Percentiles rank a stretch among this genome's conserved stretches.
Conservation (phyloP, 2,888 invertebrate species). For the Drosophila falleni region DNA sequence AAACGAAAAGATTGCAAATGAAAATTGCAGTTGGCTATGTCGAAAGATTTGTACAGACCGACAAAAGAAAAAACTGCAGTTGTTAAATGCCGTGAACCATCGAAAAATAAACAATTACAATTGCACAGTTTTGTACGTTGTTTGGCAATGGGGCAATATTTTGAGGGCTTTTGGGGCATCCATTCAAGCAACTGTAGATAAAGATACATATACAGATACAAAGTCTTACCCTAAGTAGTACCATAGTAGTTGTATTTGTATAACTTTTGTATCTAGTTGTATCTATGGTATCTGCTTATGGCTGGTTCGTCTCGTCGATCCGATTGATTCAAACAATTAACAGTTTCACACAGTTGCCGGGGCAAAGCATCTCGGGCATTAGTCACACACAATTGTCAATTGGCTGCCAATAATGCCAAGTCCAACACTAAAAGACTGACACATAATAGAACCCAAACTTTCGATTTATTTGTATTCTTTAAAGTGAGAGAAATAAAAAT, state of each 20-base stretch:
- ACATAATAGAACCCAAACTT: slow-evolving; percentile 30
- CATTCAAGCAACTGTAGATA: slow-evolving; percentile 5
- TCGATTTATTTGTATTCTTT: slow-evolving; percentile 42
- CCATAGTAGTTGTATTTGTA: slow-evolving; percentile 8
- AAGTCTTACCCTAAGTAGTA: not conserved
- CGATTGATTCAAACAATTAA: slow-evolving; percentile 67
- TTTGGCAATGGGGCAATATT: slow-evolving; percentile 35
- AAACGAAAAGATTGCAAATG: slow-evolving; percentile 38
- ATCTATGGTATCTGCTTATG: slow-evolving; percentile 16
- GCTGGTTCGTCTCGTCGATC: slow-evolving; percentile 3
- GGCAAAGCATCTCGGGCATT: slow-evolving; percentile 42
- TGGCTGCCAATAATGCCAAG: slow-evolving; percentile 45
- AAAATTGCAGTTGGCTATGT: slow-evolving; percentile 41
- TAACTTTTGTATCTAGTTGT: not conserved
- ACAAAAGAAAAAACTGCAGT: slow-evolving; percentile 44
- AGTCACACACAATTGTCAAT: slow-evolving; percentile 67
- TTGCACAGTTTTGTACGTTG: slow-evolving; percentile 19
- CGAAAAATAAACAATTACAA: slow-evolving; percentile 23
- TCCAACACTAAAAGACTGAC: slow-evolving; percentile 22
- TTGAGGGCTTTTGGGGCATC: slow-evolving; percentile 16
- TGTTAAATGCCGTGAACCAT: slow-evolving; percentile 51
- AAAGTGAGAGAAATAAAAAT: slow-evolving; percentile 22
- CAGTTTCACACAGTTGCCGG: slow-evolving; percentile 49
- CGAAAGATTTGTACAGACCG: slow-evolving; percentile 37
- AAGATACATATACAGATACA: not conserved